These are phyloP conservation scores for Hybognathus amarus DNA, from an alignment of 2,797 vertebrate species.

Conservation along the genomic window DNA sequence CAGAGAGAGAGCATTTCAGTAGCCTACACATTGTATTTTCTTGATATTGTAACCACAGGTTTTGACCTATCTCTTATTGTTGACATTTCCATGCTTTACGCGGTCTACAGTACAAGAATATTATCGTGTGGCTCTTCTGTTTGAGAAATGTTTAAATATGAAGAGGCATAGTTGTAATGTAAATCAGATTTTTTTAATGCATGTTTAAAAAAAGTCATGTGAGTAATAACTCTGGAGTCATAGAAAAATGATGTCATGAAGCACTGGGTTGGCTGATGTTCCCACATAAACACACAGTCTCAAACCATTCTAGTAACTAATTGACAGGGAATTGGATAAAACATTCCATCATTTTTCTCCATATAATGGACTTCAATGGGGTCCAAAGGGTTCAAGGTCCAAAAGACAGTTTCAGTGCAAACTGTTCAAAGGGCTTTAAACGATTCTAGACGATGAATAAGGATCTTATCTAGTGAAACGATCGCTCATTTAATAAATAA, in stretches of 20 bases:
- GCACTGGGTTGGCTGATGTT: not conserved
- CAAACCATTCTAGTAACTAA: not conserved
- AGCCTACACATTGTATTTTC: constrained; percentile 46
- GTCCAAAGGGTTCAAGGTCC: too few species aligned
- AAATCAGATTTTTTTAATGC: not conserved
- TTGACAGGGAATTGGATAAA: not conserved
- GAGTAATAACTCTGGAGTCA: not conserved
- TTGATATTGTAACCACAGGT: constrained; percentile 16
- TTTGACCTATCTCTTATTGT: constrained; percentile 7
- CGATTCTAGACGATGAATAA: too few species aligned
- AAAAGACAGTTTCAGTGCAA: too few species aligned
- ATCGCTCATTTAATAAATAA: too few species aligned
- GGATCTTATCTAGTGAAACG: too few species aligned
- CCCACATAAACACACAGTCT: not conserved
- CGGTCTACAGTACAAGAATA: not conserved
- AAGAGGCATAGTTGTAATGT: not conserved
- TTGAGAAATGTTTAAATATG: not conserved
- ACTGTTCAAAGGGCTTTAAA: too few species aligned
- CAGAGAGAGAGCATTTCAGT: constrained; percentile 65
- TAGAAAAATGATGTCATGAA: not conserved
- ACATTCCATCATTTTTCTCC: too few species aligned
- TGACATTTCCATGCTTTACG: constrained; percentile 20
- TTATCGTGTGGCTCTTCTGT: not conserved
- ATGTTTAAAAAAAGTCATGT: not conserved
- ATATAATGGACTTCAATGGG: too few species aligned